phyloP scores from a whole-genome alignment of 2,888 invertebrate genomes.

The Conus canariensis region DNA sequence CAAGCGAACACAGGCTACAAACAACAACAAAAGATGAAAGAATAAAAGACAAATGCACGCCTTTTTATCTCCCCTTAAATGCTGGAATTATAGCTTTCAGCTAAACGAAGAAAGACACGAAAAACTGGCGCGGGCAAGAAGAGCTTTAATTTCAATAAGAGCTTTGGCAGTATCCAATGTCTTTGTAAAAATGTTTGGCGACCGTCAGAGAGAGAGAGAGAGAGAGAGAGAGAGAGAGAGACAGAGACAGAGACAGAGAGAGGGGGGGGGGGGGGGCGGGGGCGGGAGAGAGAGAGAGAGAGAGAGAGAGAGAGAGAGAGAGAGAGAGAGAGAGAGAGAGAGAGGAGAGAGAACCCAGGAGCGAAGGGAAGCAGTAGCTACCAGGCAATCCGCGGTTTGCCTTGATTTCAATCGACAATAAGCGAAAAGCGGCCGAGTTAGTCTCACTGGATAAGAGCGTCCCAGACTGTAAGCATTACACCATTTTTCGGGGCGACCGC shows the following conservation, averaged over 20 bases:
- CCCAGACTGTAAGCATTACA: too few species aligned
- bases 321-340: background rate
- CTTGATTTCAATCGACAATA: background rate
- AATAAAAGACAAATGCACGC: too few species aligned
- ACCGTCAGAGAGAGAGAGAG: background rate
- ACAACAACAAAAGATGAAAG: too few species aligned
- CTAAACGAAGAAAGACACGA: background rate
- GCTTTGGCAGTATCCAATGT: background rate
- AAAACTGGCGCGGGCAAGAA: background rate
- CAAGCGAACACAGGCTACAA: too few species aligned
- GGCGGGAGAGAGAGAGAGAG: background rate
- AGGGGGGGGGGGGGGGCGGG: background rate
- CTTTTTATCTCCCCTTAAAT: too few species aligned
- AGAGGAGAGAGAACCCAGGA: background rate
- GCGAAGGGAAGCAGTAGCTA: background rate
- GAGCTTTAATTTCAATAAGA: background rate
- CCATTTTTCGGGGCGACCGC: too few species aligned
- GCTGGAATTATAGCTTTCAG: too few species aligned
- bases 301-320: conserved; percentile 14
- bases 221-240: background rate
- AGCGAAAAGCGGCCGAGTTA: too few species aligned
- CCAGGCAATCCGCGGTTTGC: too few species aligned
- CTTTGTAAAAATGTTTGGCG: background rate
- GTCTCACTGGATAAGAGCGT: too few species aligned
- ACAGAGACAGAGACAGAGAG: background rate